Conservation (phyloP, 2,113 vertebrate genomes). For the Meriones unguiculatus region DNA sequence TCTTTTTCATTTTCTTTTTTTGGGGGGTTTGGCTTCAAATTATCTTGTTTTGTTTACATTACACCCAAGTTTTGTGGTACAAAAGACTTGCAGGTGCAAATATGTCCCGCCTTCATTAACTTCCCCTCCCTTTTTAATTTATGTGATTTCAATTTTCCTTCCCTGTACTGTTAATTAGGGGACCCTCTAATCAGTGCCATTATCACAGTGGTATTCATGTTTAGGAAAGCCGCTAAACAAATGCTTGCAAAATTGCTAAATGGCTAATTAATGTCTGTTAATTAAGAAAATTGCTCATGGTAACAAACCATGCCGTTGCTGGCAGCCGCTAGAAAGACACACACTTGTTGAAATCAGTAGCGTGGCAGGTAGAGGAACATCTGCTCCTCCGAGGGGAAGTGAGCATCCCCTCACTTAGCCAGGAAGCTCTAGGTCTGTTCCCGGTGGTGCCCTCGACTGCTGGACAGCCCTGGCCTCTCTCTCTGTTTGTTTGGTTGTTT, state of each 20-base stretch:
- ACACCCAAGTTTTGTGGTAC: slow-evolving; percentile 88
- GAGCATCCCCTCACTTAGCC: slow-evolving; percentile 61
- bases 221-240: slow-evolving; percentile 97
- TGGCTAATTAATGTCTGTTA: slow-evolving; percentile 98
- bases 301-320: slow-evolving; percentile 94
- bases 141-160: slow-evolving; percentile 93
- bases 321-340: slow-evolving; percentile 92
- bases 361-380: slow-evolving; percentile 91
- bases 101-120: slow-evolving; percentile 91
- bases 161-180: slow-evolving; percentile 95
- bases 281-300: slow-evolving; percentile 97
- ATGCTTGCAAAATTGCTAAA: slow-evolving; percentile 95
- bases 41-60: slow-evolving; percentile 89
- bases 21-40: slow-evolving; percentile 75
- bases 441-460: rapidly evolving
- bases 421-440: slow-evolving; percentile 19
- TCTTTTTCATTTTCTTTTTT: slow-evolving; percentile 55
- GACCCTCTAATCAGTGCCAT: slow-evolving; percentile 95
- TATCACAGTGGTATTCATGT: slow-evolving; percentile 94
- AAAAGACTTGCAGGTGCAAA: slow-evolving; percentile 94
- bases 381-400: slow-evolving; percentile 87
- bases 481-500: no score
- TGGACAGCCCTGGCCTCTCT: rapidly evolving
- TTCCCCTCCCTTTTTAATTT: slow-evolving; percentile 93
- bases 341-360: slow-evolving; percentile 93